These are phyloP conservation scores for Schizaphis graminum DNA, from an alignment of 2,888 invertebrate genomes.

Conservation along the genomic window DNA sequence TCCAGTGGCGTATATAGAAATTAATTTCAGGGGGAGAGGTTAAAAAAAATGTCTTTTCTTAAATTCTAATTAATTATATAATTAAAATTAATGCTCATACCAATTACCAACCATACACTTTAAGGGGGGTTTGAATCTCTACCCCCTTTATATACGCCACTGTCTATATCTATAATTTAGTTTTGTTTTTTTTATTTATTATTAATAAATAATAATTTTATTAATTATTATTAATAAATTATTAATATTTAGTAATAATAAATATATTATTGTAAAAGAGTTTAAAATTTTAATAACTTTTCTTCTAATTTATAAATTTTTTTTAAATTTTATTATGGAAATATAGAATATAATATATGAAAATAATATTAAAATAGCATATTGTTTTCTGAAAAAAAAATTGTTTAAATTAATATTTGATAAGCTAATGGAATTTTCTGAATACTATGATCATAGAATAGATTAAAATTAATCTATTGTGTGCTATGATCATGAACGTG, in stretches of 20 bases:
- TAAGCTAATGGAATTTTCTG: constrained; percentile 11
- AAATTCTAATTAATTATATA: too few relatives aligned
- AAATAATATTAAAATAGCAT: neutral
- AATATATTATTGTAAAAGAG: neutral
- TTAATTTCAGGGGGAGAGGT: too few relatives aligned
- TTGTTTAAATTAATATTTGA: neutral
- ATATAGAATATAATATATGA: neutral
- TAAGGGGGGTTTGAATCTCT: too few relatives aligned
- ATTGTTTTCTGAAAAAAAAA: neutral
- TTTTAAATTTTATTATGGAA: neutral
- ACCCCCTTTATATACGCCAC: too few relatives aligned
- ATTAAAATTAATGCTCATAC: too few relatives aligned
- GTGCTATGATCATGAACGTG: constrained; percentile 7
- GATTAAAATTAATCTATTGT: too few relatives aligned
- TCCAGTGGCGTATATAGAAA: too few relatives aligned
- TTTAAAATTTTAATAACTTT: neutral
- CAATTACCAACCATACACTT: too few relatives aligned
- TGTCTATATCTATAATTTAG: neutral
- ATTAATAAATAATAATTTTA: too few relatives aligned
- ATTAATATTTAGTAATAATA: neutral
- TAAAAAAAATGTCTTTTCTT: too few relatives aligned
- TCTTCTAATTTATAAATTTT: neutral
- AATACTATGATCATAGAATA: neutral
- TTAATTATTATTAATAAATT: too few relatives aligned
- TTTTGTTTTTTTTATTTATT: neutral